Conservation (phyloP, 2,888 invertebrate species). For the Eurois occulta region DNA sequence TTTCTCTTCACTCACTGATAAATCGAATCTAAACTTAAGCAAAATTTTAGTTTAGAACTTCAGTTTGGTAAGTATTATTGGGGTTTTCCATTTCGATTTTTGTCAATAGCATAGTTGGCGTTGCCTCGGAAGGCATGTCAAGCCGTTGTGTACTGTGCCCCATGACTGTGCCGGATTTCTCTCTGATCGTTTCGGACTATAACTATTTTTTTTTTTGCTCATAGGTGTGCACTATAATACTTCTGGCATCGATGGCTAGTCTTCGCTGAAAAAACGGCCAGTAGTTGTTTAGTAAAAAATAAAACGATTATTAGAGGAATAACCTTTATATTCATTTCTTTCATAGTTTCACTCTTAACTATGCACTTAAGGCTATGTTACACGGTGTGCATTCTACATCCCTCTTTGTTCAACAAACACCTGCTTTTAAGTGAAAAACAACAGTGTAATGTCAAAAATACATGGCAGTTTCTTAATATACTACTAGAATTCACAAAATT, state of each 20-base stretch:
- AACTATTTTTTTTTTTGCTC: background rate
- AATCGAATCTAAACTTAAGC: no score
- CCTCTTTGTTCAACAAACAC: slow-evolving; percentile 69
- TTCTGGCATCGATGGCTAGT: background rate
- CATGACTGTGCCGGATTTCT: background rate
- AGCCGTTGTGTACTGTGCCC: no score
- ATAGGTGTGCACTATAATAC: background rate
- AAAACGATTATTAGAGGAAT: slow-evolving; percentile 85
- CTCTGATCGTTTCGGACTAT: background rate
- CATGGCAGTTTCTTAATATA: slow-evolving; percentile 67
- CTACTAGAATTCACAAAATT: slow-evolving; percentile 59
- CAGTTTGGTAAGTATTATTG: no score
- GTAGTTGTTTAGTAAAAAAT: slow-evolving; percentile 62
- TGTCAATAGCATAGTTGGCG: background rate
- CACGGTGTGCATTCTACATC: slow-evolving; percentile 76
- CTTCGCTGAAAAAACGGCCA: background rate
- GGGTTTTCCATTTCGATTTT: no score
- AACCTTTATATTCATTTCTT: slow-evolving; percentile 89
- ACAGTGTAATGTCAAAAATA: slow-evolving; percentile 67
- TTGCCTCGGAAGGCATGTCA: background rate
- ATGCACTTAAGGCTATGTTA: slow-evolving; percentile 81
- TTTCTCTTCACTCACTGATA: no score
- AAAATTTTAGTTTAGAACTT: no score
- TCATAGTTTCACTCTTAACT: slow-evolving; percentile 85
- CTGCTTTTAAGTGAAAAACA: slow-evolving; percentile 68